phyloP scores from a whole-genome alignment of 2,888 invertebrate species.

The Blomia tropicalis region DNA sequence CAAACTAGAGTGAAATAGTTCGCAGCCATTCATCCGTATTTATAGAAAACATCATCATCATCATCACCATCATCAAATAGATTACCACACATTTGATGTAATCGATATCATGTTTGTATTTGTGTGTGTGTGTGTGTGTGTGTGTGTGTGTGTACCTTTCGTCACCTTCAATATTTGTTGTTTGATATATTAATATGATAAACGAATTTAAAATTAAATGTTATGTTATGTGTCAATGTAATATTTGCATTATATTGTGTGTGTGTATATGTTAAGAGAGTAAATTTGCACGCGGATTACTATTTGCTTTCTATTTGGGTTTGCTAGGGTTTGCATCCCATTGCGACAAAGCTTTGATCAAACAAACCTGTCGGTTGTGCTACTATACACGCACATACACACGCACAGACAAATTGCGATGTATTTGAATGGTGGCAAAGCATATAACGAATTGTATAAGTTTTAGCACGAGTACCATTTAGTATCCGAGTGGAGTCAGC shows the following conservation, averaged over 20 bases:
- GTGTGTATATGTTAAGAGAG: neutral
- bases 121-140: too few species aligned
- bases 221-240: neutral
- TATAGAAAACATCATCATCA: too few species aligned
- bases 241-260: neutral
- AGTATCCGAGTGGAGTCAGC: too few species aligned
- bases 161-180: neutral
- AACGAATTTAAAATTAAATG: slow-evolving; percentile 11
- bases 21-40: too few species aligned
- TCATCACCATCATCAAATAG: too few species aligned
- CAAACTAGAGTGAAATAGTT: too few species aligned
- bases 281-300: slow-evolving; percentile 12
- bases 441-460: too few species aligned
- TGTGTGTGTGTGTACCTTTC: neutral
- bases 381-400: neutral
- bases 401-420: neutral
- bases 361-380: slow-evolving; percentile 3
- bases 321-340: slow-evolving; percentile 3
- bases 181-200: too few species aligned
- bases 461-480: too few species aligned
- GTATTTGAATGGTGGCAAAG: too few species aligned
- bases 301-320: slow-evolving; percentile 5
- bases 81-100: too few species aligned
- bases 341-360: slow-evolving; percentile 6
- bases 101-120: too few species aligned